These are phyloP conservation scores for Knipowitschia caucasica DNA, from an alignment of 2,797 vertebrate species.

Conservation along the genomic window DNA sequence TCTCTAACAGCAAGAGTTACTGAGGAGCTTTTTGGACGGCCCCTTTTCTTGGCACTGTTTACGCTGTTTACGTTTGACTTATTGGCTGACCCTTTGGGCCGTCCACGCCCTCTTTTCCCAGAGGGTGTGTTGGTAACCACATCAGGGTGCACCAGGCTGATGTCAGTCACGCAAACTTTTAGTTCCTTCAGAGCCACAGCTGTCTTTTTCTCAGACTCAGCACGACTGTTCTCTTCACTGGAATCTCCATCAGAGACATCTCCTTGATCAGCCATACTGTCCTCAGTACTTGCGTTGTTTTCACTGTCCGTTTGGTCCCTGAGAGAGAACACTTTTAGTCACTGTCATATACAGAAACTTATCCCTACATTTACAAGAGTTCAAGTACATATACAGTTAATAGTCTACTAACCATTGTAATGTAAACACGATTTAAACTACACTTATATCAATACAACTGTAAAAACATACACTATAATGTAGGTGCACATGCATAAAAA, in stretches of 20 bases:
- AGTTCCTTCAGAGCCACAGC: slow-evolving; percentile 52
- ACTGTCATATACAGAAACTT: neutral
- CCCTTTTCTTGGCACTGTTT: slow-evolving; percentile 50
- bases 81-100: slow-evolving; percentile 32
- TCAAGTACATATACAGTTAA: too few relatives aligned
- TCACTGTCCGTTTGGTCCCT: slow-evolving; percentile 28
- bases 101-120: slow-evolving; percentile 33
- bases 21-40: slow-evolving; percentile 59
- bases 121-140: slow-evolving; percentile 44
- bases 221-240: slow-evolving; percentile 19
- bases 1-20: slow-evolving; percentile 10
- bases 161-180: slow-evolving; percentile 43
- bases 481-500: too few relatives aligned
- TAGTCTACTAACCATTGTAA: neutral
- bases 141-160: slow-evolving; percentile 28
- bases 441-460: too few relatives aligned
- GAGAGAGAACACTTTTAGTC: neutral
- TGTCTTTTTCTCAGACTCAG: slow-evolving; percentile 34
- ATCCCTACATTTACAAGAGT: too few relatives aligned
- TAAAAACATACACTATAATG: too few relatives aligned
- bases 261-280: slow-evolving; percentile 36
- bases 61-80: slow-evolving; percentile 6
- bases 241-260: slow-evolving; percentile 33
- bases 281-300: slow-evolving; percentile 42
- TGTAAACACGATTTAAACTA: neutral